Base-by-base conservation (phyloP, 2,113 vertebrate genomes). In the Pelobates fuscus region DNA sequence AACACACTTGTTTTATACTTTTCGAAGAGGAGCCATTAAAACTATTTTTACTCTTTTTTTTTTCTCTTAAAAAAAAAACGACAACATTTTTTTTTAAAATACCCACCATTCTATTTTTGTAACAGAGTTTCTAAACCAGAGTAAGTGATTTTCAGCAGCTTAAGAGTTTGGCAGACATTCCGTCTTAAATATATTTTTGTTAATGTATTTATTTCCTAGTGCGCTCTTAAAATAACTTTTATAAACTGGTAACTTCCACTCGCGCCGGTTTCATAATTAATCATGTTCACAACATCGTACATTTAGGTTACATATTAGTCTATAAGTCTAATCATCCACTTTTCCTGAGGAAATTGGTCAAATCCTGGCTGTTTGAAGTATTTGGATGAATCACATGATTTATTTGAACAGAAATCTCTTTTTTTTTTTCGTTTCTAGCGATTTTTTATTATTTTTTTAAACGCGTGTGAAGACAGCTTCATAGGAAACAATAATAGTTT, bases 401-500 rank as follows among this genome's bases (percentile, higher is more conserved):
- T 78, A 90, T 83, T 71, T 88, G 89, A 91, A 92, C 81, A 89
- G 88, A 92, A 91, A 90, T 89, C 87, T 89, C 82, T 90, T 91
- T 86, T 90, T 86, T 67, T 76, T 59, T 30, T 17, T 59, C 79
- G 81, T 82, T 18, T 18, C n/a, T n/a, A n/a, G n/a, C n/a, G n/a
- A 18, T 15, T 3, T 3, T 15, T 49, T 49, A 89, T 85, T 70
- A 77, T 84, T 84, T 84, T 82, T 80, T 85, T 69, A 86, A 87
- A 75, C 78, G 69, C 79, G 66, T 74, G 83, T 0, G 78, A 91
- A 90, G 89, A 90, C 89, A 87, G 87, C 86, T 89, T 74, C 87
- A 91, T 87, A 93, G 92, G 92, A 93, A 93, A 90, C 88, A 93
- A 92, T 92, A 90, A 91, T 78, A 87, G 87, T 88, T 92, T 92